Conservation (phyloP, 1,140 invertebrate species). For the Aphelinus certus region DNA sequence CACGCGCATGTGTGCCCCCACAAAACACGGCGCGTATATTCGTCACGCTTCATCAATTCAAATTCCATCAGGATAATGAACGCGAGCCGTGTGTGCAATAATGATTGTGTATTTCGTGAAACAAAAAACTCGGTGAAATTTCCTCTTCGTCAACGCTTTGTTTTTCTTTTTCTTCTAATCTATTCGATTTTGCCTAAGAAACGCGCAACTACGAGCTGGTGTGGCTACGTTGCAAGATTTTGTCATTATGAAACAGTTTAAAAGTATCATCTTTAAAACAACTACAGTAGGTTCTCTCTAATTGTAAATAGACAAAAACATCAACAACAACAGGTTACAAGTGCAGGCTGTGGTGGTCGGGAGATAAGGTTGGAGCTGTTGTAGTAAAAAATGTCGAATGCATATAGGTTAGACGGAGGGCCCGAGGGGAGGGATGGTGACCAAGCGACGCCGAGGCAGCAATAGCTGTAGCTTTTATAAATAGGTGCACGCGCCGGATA, state of each 20-base stretch:
- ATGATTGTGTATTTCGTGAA: no score
- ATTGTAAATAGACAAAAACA: background rate
- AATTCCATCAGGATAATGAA: background rate
- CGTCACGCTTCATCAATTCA: slow-evolving; percentile 4
- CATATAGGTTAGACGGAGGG: slow-evolving; percentile 6
- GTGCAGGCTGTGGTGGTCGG: no score
- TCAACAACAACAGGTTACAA: background rate
- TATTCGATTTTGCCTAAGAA: no score
- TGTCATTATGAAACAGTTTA: no score
- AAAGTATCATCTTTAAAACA: background rate
- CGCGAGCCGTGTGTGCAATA: no score
- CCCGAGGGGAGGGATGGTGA: background rate
- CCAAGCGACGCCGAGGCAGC: no score
- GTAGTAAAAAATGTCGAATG: slow-evolving; percentile 29
- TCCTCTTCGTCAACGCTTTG: background rate
- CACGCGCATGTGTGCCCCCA: background rate
- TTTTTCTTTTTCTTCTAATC: background rate
- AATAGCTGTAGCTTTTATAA: slow-evolving; percentile 55
- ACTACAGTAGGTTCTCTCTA: background rate
- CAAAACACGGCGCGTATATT: background rate
- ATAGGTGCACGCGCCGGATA: slow-evolving; percentile 62
- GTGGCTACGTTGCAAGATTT: no score
- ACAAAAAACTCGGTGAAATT: no score
- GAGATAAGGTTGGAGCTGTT: no score
- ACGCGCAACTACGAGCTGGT: no score